Percentiles rank a stretch among this genome's conserved stretches.
Conservation (phyloP, 2,888 invertebrate genomes). For the Platynereis dumerilii region DNA sequence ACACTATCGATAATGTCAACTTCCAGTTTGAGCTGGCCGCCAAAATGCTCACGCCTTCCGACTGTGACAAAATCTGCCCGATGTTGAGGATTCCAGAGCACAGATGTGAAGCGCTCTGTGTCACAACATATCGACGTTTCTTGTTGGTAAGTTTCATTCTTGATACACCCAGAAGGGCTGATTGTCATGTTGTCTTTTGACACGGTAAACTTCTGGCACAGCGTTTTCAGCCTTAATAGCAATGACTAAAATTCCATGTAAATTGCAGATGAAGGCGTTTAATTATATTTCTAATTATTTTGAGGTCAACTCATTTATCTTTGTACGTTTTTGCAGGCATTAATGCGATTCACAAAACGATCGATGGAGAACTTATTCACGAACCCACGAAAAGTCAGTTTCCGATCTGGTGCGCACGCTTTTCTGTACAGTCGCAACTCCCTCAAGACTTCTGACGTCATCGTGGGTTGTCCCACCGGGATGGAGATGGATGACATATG, state of each 20-base stretch:
- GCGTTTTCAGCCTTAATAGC: too few relatives aligned
- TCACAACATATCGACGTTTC: background rate
- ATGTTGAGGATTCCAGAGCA: background rate
- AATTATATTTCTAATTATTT: too few relatives aligned
- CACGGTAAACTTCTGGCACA: too few relatives aligned
- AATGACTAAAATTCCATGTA: too few relatives aligned
- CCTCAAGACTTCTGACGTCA: background rate
- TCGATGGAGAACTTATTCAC: background rate
- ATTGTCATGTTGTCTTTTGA: too few relatives aligned
- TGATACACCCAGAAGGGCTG: too few relatives aligned
- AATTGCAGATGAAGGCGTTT: too few relatives aligned
- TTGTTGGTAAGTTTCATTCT: background rate
- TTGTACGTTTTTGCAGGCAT: too few relatives aligned
- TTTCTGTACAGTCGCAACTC: background rate
- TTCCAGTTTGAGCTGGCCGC: background rate
- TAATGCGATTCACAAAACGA: background rate
- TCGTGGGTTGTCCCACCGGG: background rate
- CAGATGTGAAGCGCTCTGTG: background rate
- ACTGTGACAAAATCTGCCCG: background rate
- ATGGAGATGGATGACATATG: slow-evolving; percentile 1
- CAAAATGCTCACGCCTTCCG: background rate
- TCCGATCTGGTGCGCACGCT: background rate
- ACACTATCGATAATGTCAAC: background rate
- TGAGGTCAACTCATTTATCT: too few relatives aligned
- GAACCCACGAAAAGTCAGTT: background rate